These are phyloP conservation scores for Centruroides sculpturatus DNA, from an alignment of 1,140 invertebrate species.

Conservation along the genomic window DNA sequence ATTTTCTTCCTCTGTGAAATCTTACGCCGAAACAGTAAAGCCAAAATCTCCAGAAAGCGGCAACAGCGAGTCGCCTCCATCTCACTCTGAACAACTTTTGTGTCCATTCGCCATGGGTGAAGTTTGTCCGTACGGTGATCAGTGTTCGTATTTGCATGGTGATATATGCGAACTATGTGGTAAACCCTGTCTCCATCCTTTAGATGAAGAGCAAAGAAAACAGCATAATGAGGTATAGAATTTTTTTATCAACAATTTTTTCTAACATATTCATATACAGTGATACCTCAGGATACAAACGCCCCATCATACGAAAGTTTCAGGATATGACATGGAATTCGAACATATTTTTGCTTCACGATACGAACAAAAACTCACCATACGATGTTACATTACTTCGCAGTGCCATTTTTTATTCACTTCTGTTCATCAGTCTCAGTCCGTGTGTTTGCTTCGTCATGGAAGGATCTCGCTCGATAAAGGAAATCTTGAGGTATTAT, in stretches of 20 bases:
- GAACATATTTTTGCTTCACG: too few species aligned
- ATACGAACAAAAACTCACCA: too few species aligned
- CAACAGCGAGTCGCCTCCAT: neutral
- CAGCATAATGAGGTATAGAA: slow-evolving; percentile 45
- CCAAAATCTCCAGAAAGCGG: neutral
- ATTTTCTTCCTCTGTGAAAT: neutral
- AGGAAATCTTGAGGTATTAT: too few species aligned
- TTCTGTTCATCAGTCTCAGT: too few species aligned
- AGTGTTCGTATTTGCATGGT: slow-evolving; percentile 62
- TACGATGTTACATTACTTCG: too few species aligned
- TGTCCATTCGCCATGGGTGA: slow-evolving; percentile 50
- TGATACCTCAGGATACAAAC: too few species aligned
- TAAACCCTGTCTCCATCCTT: slow-evolving; percentile 53
- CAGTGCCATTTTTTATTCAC: too few species aligned
- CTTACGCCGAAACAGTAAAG: slow-evolving; percentile 8
- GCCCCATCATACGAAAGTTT: too few species aligned
- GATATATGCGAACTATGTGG: slow-evolving; percentile 66
- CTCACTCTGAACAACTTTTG: slow-evolving; percentile 23
- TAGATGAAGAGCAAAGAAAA: slow-evolving; percentile 49
- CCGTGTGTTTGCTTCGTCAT: too few species aligned
- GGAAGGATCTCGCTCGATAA: too few species aligned
- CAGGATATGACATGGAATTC: too few species aligned
- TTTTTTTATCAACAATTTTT: slow-evolving; percentile 10
- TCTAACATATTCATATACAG: neutral
- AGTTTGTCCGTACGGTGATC: slow-evolving; percentile 46